phyloP scores from a whole-genome alignment of 2,797 vertebrate species.

The Lacerta viridis region DNA sequence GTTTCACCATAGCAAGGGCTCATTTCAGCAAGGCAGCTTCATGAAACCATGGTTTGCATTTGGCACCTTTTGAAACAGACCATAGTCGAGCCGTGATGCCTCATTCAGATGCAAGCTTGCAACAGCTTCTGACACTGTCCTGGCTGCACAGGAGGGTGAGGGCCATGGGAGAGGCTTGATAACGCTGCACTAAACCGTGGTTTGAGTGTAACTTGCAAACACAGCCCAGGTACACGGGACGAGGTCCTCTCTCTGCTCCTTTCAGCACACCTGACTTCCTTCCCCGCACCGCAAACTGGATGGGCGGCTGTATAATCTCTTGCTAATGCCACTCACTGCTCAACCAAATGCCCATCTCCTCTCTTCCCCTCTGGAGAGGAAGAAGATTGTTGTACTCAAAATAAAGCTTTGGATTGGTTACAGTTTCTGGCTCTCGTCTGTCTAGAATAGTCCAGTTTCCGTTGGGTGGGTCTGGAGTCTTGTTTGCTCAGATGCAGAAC shows the following conservation, averaged over 20 bases:
- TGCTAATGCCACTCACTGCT: not conserved
- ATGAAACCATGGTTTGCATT: too few species aligned
- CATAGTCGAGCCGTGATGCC: too few species aligned
- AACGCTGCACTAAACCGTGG: not conserved
- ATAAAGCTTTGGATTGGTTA: slow-evolving; percentile 34
- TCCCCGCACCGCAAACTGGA: not conserved
- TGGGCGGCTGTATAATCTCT: not conserved
- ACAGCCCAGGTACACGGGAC: too few species aligned
- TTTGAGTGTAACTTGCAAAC: not conserved
- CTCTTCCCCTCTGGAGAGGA: not conserved
- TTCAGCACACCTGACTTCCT: too few species aligned
- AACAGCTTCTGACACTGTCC: too few species aligned
- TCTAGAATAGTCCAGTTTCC: not conserved
- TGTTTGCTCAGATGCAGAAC: too few species aligned
- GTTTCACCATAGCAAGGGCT: too few species aligned
- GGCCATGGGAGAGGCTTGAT: too few species aligned
- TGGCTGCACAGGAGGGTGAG: too few species aligned
- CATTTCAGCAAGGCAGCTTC: too few species aligned
- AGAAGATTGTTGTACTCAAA: not conserved
- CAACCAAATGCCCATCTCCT: not conserved
- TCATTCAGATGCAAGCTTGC: too few species aligned
- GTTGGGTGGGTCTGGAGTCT: not conserved
- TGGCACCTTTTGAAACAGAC: too few species aligned
- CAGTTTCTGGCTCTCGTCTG: not conserved
- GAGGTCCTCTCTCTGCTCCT: not conserved